Percentiles rank a stretch among this genome's conserved stretches.
Conservation (phyloP, 2,888 invertebrate genomes). For the Coremacera marginata region DNA sequence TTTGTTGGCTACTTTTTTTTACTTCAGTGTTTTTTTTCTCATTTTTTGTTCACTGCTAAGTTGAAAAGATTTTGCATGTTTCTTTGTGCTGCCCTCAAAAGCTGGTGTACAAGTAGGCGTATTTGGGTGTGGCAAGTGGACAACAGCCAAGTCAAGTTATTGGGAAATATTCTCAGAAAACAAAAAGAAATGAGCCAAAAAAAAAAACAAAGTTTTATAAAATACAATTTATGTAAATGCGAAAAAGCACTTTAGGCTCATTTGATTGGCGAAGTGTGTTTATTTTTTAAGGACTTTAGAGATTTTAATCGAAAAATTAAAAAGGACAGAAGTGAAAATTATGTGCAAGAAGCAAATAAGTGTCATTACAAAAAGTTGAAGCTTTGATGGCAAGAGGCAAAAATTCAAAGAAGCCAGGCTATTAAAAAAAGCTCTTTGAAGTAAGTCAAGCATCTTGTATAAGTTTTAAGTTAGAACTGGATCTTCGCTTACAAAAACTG, state of each 20-base stretch:
- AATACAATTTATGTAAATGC: conserved; percentile 24
- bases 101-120: neutral
- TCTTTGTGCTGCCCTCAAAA: neutral
- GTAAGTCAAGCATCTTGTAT: neutral
- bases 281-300: conserved; percentile 31
- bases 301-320: conserved; percentile 35
- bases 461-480: too few relatives aligned
- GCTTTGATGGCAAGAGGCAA: neutral
- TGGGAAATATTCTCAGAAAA: conserved; percentile 14
- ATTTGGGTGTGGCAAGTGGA: neutral
- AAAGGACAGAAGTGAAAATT: conserved; percentile 15
- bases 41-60: neutral
- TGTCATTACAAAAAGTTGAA: conserved; percentile 11
- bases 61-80: neutral
- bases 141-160: conserved; percentile 15
- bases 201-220: too few relatives aligned
- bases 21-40: neutral
- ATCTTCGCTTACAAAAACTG: too few relatives aligned
- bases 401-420: neutral
- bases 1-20: conserved; percentile 13
- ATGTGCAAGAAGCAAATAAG: neutral
- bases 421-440: neutral
- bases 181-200: neutral
- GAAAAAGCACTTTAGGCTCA: conserved; percentile 33
- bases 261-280: conserved; percentile 24